These are phyloP conservation scores for Hecatera dysodea DNA, from an alignment of 2,888 invertebrate genomes.

Conservation along the genomic window DNA sequence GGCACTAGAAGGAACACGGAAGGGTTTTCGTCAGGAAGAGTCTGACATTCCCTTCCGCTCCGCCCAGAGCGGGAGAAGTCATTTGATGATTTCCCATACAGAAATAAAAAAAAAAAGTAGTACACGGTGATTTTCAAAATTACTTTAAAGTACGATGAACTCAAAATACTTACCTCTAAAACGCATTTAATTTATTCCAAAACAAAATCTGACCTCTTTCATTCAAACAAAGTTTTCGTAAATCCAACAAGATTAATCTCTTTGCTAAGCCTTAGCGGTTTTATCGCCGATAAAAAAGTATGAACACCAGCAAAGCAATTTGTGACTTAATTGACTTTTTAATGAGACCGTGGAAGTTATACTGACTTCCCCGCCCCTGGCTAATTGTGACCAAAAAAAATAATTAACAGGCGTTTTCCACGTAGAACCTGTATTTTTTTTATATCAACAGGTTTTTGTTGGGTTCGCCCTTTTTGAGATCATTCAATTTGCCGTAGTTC, in stretches of 20 bases:
- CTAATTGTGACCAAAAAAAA: conserved; percentile 29
- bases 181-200: background rate
- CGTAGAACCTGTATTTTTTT: conserved; percentile 11
- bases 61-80: no score
- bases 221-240: conserved; percentile 20
- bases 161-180: background rate
- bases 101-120: no score
- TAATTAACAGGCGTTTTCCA: conserved; percentile 2
- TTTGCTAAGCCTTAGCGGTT: conserved; percentile 23
- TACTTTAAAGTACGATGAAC: background rate
- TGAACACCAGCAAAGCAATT: conserved; percentile 50
- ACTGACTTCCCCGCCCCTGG: conserved; percentile 12
- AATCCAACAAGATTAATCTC: conserved; percentile 30
- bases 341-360: conserved; percentile 47
- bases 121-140: background rate
- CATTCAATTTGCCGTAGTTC: background rate
- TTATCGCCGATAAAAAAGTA: conserved; percentile 53
- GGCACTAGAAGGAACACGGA: no score
- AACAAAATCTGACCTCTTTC: conserved; percentile 11
- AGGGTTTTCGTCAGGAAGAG: no score
- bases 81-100: no score
- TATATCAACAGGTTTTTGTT: conserved; percentile 3
- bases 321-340: conserved; percentile 63
- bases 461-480: background rate
- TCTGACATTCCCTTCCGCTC: no score